Base-by-base conservation (phyloP, 2,888 invertebrate species). In the Volucella inflata region DNA sequence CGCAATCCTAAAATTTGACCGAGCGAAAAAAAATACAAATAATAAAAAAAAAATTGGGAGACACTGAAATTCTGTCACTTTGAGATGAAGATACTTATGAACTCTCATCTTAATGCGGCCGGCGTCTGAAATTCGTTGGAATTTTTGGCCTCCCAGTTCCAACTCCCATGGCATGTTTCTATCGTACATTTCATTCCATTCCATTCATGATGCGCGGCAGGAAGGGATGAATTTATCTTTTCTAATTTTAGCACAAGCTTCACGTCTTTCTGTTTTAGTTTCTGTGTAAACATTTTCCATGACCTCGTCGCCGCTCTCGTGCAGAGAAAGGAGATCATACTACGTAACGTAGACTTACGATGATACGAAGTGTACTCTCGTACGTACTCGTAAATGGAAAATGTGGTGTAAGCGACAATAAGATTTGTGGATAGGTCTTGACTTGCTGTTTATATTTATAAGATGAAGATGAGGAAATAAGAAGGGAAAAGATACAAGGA, bases 221-320 rank as follows among this genome's bases (percentile, higher is more conserved):
- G 46, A 44, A 62, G 53, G 38, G 75, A 16, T 51, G 60, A 67
- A 64, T 76, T 76, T 76, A 75, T 76, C 30, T 57, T 59, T 48
- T 76, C 76, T 76, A 76, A 76, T 76, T 76, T 76, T 76, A 76
- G 76, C 42, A 21, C 57, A 50, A 48, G 30, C 6, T 30, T 30
- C 30, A 30, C 30, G 30, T 30, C 4, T 30, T 30, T 30, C 30
- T 30, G 30, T 30, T 4, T 3, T 6, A 6, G 30, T 48, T 76
- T 76, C 67, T n/a, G 50, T 59, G 76, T 76, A 68, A 76, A 76
- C 59, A 76, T 68, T 68, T 30, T 76, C 68, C 76, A 76, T 76
- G 76, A 76, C 67, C 76, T 59, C 30, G 30, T 30, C 30, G 30
- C 4, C 30, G 30, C 30, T 30, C 76, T 68, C 76, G 44, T 60